Evolutionary conservation across 2,888 invertebrate genomes (phyloP).

Genomic region (Meteorus colon): DNA sequence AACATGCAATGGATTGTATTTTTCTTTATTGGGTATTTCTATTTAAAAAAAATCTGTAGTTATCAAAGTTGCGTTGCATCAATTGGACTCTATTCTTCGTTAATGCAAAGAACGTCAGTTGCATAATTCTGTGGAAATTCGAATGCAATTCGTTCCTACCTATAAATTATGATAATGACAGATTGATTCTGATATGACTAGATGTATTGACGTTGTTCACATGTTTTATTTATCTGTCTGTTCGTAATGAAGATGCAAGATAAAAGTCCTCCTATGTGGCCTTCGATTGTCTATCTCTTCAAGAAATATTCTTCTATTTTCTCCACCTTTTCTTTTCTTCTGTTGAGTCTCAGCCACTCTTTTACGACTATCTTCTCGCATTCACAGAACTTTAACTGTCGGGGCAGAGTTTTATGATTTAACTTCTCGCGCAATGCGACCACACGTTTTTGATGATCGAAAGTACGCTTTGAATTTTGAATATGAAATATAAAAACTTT

Average conservation of each 20-base stretch:
- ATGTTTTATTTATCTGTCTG: background rate
- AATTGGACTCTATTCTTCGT: no score
- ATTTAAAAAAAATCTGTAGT: no score
- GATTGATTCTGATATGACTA: background rate
- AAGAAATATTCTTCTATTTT: constrained; percentile 5
- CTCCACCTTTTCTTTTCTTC: constrained; percentile 30
- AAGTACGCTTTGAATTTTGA: background rate
- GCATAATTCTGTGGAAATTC: background rate
- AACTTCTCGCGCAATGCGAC: constrained; percentile 2
- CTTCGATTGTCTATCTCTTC: background rate
- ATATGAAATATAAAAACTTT: background rate
- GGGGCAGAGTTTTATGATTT: constrained; percentile 40
- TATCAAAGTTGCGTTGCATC: no score
- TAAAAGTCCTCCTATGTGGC: background rate
- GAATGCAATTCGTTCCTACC: background rate
- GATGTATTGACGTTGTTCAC: background rate
- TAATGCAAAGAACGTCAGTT: background rate
- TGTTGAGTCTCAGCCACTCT: constrained; percentile 28
- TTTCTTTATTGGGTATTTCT: no score
- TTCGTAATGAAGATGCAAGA: background rate
- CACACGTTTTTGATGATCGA: background rate
- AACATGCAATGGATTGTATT: no score
- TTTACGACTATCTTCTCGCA: constrained; percentile 55
- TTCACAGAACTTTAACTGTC: constrained; percentile 55
- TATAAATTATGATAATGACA: background rate